Percentiles rank a stretch among this genome's conserved stretches.
These are phyloP conservation scores for Nansenia antarctica DNA, from an alignment of 2,113 vertebrate genomes.

Conservation along the genomic window DNA sequence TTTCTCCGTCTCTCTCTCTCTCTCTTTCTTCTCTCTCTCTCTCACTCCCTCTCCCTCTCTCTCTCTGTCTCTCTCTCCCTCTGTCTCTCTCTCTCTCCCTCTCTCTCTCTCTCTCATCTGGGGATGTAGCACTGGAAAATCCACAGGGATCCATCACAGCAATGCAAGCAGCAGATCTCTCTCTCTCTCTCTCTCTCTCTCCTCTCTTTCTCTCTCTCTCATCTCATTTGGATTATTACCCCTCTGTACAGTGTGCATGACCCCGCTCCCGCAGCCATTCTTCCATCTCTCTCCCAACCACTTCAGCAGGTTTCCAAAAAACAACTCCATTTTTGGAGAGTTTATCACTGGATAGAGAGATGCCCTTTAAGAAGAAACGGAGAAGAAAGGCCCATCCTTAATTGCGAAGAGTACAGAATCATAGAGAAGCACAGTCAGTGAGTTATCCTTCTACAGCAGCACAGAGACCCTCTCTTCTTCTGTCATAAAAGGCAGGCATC, in stretches of 20 bases:
- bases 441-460: constrained; percentile 44
- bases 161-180: too few relatives aligned
- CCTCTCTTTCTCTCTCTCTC: constrained; percentile 26
- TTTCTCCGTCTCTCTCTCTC: neutral
- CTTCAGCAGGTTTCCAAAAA: constrained; percentile 58
- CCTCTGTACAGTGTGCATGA: constrained; percentile 47
- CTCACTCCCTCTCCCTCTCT: neutral
- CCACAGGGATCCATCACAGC: too few relatives aligned
- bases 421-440: constrained; percentile 42
- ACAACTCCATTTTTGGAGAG: constrained; percentile 41
- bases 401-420: constrained; percentile 58
- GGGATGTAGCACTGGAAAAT: too few relatives aligned
- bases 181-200: too few relatives aligned
- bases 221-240: constrained; percentile 35
- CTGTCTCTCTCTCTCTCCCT: too few relatives aligned
- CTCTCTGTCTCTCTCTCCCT: neutral
- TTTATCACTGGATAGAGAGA: constrained; percentile 60
- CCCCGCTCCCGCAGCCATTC: constrained; percentile 28
- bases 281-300: constrained; percentile 49
- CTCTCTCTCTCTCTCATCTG: constrained; percentile 31
- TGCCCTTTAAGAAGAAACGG: constrained; percentile 58
- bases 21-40: neutral
- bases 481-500: constrained; percentile 32
- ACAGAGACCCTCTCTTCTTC: constrained; percentile 34
- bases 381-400: constrained; percentile 44